These are phyloP conservation scores for Silurus asotus DNA, from an alignment of 2,113 vertebrate genomes.

Conservation along the genomic window DNA sequence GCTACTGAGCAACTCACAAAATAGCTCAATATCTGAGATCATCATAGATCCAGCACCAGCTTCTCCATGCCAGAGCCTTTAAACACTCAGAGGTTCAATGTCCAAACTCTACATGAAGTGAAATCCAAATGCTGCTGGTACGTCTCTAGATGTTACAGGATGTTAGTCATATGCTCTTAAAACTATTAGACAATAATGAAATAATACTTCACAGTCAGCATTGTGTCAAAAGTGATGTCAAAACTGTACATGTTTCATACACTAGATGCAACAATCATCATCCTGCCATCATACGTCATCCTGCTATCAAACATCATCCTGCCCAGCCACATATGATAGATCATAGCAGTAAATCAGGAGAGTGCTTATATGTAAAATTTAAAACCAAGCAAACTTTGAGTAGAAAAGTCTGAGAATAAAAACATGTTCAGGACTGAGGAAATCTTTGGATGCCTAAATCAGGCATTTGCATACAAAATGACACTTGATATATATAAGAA, in stretches of 20 bases:
- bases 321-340: neutral
- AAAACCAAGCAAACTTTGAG: neutral
- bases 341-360: neutral
- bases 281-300: neutral
- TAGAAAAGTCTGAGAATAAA: neutral
- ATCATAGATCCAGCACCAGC: too few species aligned
- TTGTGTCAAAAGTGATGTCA: neutral
- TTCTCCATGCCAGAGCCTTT: too few species aligned
- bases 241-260: neutral
- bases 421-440: neutral
- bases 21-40: too few species aligned
- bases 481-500: too few species aligned
- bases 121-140: too few species aligned
- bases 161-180: too few species aligned
- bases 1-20: too few species aligned
- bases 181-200: neutral
- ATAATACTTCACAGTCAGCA: neutral
- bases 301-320: neutral
- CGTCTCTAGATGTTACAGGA: too few species aligned
- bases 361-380: neutral
- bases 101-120: too few species aligned
- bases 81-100: too few species aligned
- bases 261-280: neutral
- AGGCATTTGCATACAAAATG: neutral
- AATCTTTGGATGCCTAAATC: neutral